Evolutionary conservation across 2,113 vertebrate genomes (phyloP).

Genomic region (Cairina moschata): DNA sequence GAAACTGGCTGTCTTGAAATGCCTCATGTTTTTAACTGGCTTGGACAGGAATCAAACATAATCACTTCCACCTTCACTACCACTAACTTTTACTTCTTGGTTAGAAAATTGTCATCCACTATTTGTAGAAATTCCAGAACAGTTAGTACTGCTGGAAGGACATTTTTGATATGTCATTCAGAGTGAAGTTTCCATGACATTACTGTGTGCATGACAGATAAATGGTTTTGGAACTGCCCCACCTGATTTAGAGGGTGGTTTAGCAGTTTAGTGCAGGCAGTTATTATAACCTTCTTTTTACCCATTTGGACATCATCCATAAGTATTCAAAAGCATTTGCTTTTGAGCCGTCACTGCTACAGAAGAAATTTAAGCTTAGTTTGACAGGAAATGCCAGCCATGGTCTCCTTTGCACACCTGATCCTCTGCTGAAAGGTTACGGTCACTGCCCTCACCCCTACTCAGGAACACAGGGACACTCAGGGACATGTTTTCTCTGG

Average conservation of each 20-base stretch:
- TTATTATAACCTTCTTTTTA: background rate
- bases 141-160: background rate
- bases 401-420: background rate
- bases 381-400: background rate
- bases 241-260: background rate
- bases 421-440: background rate
- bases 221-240: background rate
- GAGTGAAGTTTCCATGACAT: background rate
- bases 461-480: background rate
- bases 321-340: background rate
- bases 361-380: background rate
- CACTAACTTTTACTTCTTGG: background rate
- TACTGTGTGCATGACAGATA: background rate
- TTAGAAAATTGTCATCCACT: conserved; percentile 22
- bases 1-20: background rate
- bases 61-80: conserved; percentile 40
- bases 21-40: conserved; percentile 8
- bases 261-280: background rate
- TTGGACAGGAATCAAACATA: conserved; percentile 12
- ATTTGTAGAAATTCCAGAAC: conserved; percentile 46
- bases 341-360: background rate
- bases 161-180: background rate
- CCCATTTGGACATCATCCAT: background rate
- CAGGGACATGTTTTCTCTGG: background rate
- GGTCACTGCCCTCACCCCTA: background rate